phyloP scores from a whole-genome alignment of 2,888 invertebrate genomes.

The Stegophylla sp. region DNA sequence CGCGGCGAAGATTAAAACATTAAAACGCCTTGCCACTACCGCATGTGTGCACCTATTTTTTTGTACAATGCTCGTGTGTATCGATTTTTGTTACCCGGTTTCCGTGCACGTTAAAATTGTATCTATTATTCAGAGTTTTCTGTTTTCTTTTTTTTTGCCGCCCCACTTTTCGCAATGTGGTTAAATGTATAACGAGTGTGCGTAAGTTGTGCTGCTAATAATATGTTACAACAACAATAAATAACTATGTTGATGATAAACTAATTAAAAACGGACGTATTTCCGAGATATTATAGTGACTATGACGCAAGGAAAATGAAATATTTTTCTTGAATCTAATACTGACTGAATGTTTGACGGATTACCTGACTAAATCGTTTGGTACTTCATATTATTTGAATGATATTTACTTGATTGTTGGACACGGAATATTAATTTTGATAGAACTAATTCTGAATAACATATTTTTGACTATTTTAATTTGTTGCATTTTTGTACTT shows the following conservation, averaged over 20 bases:
- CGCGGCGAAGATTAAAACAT: background rate
- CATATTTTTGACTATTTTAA: no score
- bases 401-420: no score
- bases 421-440: no score
- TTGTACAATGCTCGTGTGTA: background rate
- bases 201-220: background rate
- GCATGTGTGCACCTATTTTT: background rate
- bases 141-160: background rate
- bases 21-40: background rate
- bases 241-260: no score
- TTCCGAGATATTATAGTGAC: no score
- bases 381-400: no score
- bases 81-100: background rate
- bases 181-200: background rate
- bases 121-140: slow-evolving; percentile 2
- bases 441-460: no score
- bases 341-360: no score
- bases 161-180: background rate
- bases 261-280: background rate
- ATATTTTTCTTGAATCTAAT: no score
- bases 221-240: background rate
- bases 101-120: slow-evolving; percentile 8
- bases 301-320: no score
- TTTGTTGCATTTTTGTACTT: no score
- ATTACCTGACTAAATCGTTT: no score